Conservation (phyloP, 2,888 invertebrate species). For the Tipula helvola region DNA sequence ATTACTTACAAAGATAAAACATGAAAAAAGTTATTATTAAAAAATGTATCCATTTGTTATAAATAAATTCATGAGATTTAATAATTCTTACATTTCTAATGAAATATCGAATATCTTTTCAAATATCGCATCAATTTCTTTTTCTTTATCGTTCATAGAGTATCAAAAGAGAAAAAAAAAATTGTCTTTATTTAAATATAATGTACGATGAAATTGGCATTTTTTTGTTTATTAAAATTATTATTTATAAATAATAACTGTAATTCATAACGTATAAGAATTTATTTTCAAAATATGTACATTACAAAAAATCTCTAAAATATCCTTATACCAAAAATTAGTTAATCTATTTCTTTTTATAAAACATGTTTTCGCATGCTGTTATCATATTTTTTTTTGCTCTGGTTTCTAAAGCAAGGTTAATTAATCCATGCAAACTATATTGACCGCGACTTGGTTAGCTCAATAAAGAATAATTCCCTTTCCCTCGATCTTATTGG, state of each 20-base stretch:
- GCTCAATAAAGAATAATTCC: not conserved
- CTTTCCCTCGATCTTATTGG: no score
- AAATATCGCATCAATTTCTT: not conserved
- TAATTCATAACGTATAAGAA: not conserved
- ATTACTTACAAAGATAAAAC: not conserved
- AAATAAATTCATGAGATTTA: not conserved
- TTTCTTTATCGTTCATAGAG: not conserved
- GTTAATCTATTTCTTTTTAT: not conserved
- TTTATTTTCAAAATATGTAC: not conserved
- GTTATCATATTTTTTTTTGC: not conserved
- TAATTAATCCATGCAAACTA: not conserved
- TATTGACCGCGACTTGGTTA: not conserved
- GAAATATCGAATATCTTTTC: not conserved
- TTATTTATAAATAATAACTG: not conserved
- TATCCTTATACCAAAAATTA: not conserved
- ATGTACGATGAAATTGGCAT: not conserved
- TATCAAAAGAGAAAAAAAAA: not conserved
- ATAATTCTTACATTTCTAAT: not conserved
- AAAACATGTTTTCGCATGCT: not conserved
- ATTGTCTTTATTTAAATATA: not conserved
- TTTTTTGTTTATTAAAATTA: not conserved
- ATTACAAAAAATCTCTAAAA: not conserved
- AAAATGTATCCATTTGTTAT: not conserved
- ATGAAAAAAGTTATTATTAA: not conserved
- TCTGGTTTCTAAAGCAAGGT: not conserved